Conservation (phyloP, 2,113 vertebrate genomes). For the Rutilus rutilus region DNA sequence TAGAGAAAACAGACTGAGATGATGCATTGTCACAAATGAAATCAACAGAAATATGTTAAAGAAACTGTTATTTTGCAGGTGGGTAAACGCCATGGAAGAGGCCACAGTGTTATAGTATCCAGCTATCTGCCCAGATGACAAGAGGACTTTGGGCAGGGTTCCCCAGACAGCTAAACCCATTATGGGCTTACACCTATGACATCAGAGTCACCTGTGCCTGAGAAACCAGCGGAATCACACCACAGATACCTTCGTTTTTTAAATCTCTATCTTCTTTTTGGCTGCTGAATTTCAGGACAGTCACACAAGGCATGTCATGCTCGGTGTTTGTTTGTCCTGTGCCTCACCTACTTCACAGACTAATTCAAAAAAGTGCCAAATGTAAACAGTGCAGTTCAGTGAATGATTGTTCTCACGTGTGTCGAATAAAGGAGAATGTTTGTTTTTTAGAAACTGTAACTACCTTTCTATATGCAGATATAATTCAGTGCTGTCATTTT, state of each 20-base stretch:
- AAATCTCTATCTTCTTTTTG: slow-evolving; percentile 13
- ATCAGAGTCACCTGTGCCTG: slow-evolving; percentile 39
- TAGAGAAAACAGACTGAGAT: background rate
- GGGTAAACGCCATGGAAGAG: slow-evolving; percentile 94
- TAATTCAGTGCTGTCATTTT: slow-evolving; percentile 23
- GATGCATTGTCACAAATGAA: background rate
- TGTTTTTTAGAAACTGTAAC: background rate
- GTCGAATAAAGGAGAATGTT: slow-evolving; percentile 23
- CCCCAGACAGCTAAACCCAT: slow-evolving; percentile 30
- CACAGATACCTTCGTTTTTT: slow-evolving; percentile 14
- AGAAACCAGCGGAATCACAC: slow-evolving; percentile 24
- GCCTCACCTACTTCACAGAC: background rate
- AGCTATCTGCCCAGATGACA: background rate
- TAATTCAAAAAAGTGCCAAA: slow-evolving; percentile 24
- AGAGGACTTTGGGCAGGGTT: background rate
- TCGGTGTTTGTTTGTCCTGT: background rate
- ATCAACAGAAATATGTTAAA: background rate
- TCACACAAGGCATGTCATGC: slow-evolving; percentile 13
- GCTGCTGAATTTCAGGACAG: slow-evolving; percentile 22
- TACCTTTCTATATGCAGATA: slow-evolving; percentile 24
- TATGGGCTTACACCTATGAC: slow-evolving; percentile 16
- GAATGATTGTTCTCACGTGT: background rate
- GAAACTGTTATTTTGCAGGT: slow-evolving; percentile 74
- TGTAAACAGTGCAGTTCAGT: slow-evolving; percentile 33
- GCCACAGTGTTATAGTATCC: slow-evolving; percentile 92